Conservation (phyloP, 2,113 vertebrate genomes). For the Saccopteryx bilineata region DNA sequence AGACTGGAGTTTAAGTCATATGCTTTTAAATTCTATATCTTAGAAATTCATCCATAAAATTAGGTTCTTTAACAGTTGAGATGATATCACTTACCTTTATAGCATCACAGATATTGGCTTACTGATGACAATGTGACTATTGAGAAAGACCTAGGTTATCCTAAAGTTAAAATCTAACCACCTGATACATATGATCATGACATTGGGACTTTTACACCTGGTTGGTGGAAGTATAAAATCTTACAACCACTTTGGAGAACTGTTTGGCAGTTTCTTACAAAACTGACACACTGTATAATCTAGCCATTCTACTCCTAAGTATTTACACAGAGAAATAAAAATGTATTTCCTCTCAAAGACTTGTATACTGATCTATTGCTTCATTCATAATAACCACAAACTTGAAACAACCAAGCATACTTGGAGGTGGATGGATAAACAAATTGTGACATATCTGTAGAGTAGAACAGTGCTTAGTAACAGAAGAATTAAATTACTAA, state of each 20-base stretch:
- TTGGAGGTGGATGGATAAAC: neutral
- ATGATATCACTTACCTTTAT: neutral
- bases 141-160: neutral
- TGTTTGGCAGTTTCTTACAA: neutral
- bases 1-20: neutral
- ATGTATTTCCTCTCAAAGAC: neutral
- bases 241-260: neutral
- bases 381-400: neutral
- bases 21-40: neutral
- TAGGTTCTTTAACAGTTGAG: neutral
- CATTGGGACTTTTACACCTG: neutral
- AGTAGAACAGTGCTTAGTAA: neutral
- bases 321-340: constrained; percentile 16
- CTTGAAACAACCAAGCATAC: neutral
- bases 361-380: neutral
- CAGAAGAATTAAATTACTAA: neutral
- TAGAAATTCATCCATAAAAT: neutral
- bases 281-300: neutral
- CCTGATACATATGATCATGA: neutral
- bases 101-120: neutral
- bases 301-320: neutral
- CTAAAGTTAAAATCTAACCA: constrained; percentile 25
- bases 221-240: neutral
- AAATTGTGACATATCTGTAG: neutral
- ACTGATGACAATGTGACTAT: neutral